phyloP scores from a whole-genome alignment of 2,113 vertebrate genomes.

The Pachycephala philippinensis region DNA sequence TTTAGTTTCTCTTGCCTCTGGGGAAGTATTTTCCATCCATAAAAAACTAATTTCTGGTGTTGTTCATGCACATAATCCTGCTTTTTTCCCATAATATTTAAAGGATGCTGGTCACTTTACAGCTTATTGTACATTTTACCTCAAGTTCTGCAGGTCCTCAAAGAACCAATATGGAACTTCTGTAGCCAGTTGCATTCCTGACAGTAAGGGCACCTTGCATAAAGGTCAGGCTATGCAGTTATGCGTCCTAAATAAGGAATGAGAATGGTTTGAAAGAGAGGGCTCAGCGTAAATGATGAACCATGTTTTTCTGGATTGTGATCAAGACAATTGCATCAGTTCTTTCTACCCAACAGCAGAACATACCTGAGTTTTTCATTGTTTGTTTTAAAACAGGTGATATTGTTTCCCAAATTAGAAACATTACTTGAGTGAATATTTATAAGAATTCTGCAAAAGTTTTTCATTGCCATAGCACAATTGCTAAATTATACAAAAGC shows the following conservation, averaged over 20 bases:
- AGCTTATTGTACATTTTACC: not conserved
- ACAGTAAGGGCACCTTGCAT: not conserved
- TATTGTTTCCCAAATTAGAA: not conserved
- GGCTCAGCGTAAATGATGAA: not conserved
- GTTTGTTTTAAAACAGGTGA: not conserved
- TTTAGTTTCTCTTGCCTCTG: not conserved
- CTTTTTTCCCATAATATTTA: not conserved
- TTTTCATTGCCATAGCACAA: not conserved
- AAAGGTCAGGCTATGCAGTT: not conserved
- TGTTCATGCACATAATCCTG: not conserved
- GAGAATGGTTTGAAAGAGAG: not conserved
- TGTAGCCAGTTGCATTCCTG: not conserved
- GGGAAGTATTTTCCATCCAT: not conserved
- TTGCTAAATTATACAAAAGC: not conserved
- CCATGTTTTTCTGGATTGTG: not conserved
- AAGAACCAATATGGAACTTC: not conserved
- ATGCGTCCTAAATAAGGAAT: not conserved
- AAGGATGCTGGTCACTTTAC: not conserved
- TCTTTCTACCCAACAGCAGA: not conserved
- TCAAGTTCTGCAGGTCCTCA: not conserved
- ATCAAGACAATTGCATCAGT: not conserved
- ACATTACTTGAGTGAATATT: not conserved
- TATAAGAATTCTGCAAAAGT: not conserved
- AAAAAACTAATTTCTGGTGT: slow-evolving; percentile 1
- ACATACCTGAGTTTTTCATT: not conserved